phyloP scores from a whole-genome alignment of 1,140 invertebrate species.

The Sipha flava region DNA sequence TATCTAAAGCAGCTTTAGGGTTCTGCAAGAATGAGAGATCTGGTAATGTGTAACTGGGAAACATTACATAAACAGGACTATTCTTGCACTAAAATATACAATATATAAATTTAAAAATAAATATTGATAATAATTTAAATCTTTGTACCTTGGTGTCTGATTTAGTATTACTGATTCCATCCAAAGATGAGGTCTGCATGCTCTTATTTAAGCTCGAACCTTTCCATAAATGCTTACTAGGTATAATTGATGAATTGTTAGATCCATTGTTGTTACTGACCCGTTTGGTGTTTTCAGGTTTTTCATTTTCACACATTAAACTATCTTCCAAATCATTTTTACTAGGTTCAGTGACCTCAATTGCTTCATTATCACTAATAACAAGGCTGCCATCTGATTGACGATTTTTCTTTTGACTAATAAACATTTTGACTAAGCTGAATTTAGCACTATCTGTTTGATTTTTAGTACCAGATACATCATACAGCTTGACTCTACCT shows the following conservation, averaged over 20 bases:
- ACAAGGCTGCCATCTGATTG: slow-evolving; percentile 6
- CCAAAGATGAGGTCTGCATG: slow-evolving; percentile 57
- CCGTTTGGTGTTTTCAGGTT: background rate
- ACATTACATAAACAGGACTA: slow-evolving; percentile 76
- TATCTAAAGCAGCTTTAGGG: slow-evolving; percentile 43
- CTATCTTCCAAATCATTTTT: slow-evolving; percentile 42
- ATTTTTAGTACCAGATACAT: slow-evolving; percentile 13
- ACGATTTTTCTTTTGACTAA: slow-evolving; percentile 55
- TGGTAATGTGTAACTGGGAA: slow-evolving; percentile 83
- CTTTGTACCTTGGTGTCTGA: background rate
- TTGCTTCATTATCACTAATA: slow-evolving; percentile 22
- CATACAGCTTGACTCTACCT: slow-evolving; percentile 3
- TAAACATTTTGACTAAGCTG: slow-evolving; percentile 78
- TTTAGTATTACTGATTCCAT: background rate
- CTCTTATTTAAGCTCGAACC: slow-evolving; percentile 47
- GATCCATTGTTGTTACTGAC: slow-evolving; percentile 18
- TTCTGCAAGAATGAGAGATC: slow-evolving; percentile 74
- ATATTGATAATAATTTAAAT: background rate
- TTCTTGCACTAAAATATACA: slow-evolving; percentile 43
- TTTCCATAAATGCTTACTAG: slow-evolving; percentile 18
- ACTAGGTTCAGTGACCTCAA: background rate
- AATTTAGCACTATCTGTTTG: slow-evolving; percentile 48
- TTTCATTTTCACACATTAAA: slow-evolving; percentile 36
- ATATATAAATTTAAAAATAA: background rate
- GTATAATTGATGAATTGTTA: slow-evolving; percentile 14